Base-by-base conservation (phyloP, 2,888 invertebrate genomes). In the Chorisops tibialis region DNA sequence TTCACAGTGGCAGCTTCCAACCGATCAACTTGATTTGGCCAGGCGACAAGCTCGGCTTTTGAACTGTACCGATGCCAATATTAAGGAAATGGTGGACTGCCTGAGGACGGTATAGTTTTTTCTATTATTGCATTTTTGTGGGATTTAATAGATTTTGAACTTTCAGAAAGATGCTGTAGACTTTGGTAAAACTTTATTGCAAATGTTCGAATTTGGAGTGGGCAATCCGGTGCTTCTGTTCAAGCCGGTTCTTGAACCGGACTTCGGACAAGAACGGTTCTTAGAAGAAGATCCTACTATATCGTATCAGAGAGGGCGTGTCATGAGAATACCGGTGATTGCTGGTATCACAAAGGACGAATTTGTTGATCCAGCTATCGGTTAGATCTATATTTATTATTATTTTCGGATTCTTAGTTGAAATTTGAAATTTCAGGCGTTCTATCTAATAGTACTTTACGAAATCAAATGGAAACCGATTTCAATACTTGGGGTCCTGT, bases 301-400 rank as follows among this genome's bases (percentile, higher is more conserved):
- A 24, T 76, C 83, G 0, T 82, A 85, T 22, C 73, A 77, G 5
- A 70, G 79, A 45, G 84, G 85, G 0, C 75, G 81, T 41, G 81
- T 86, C 64, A 74, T 82, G 41, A 79, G 82, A 30, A 85, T 88
- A 4, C 88, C 89, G 0, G 73, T 84, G 51, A 82, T 89, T 59
- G 78, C 83, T 64, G 86, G 87, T 50, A 80, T 86, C 62, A 86
- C 86, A 0, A 80, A 81, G 51, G 83, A 85, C 61, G 88, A 89
- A 73, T 86, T 88, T 73, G 82, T 79, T 63, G 80, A 81, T 69
- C 78, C 79, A 50, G 82, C 82, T 18, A 81, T 79, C 63, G 69
- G 86, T 86, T 68, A 82, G 82, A 61, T 72, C 83, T n/a, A n/a
- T 30, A 30, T 30, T 30, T 30, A 30, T 7, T 5, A 1, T 30